Base-by-base conservation (phyloP, 2,797 vertebrate genomes). In the Triplophysa bombifrons region DNA sequence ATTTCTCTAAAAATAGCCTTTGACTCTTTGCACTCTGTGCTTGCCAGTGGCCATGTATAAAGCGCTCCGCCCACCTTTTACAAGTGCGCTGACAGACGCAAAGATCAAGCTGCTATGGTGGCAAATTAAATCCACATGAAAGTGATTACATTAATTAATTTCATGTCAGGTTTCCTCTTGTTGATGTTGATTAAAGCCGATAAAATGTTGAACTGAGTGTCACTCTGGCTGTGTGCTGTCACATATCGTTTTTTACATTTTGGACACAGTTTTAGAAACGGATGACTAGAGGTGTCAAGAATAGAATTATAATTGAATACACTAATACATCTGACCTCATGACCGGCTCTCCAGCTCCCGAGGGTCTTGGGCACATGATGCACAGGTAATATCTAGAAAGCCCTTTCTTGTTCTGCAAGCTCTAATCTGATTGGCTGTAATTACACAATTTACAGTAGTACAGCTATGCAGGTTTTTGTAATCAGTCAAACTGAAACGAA, bases 111-210 rank as follows among this genome's bases (percentile, higher is more conserved):
- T 69, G 72, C 78, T 82, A 73, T 68, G 65, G 84, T 72, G 82
- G 72, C 78, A 85, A 84, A 85, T 83, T 86, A 69, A 87, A 85
- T 84, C 84, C 78, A 80, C 78, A 80, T 76, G 61, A 85, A 83
- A 82, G 77, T 80, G 83, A 87, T 87, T 83, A 87, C 79, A 82
- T 83, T 84, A 85, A 87, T 88, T 87, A 85, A 84, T 87, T 87
- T 81, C 66, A 74, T 76, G 72, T 84, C 85, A 84, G 83, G 74
- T 84, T 77, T 48, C 74, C 38, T 82, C 84, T 56, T 74, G 78
- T 76, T 84, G 84, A 86, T 82, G 75, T 78, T 85, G 82, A 86
- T 83, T 86, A 85, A 86, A 84, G 65, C 34, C 41, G 82, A 84
- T 72, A 53, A 80, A 84, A 78, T 70, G 25, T 70, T 64, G 55